These are phyloP conservation scores for Disparrhopalites patrizii DNA, from an alignment of 2,888 invertebrate species.

Conservation along the genomic window DNA sequence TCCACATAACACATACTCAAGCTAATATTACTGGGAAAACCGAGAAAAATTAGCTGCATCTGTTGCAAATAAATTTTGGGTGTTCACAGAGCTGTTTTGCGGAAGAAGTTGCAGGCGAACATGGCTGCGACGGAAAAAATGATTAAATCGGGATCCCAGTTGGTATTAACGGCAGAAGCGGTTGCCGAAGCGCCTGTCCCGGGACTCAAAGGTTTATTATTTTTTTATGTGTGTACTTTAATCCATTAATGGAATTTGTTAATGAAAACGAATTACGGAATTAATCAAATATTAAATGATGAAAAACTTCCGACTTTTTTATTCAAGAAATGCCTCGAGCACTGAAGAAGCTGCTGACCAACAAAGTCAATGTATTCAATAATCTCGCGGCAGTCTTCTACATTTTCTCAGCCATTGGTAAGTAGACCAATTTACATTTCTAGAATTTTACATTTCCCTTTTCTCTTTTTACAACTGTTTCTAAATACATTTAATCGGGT, in stretches of 20 bases:
- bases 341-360: slow-evolving; percentile 60
- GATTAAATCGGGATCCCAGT: slow-evolving; percentile 34
- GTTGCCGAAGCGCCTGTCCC: slow-evolving; percentile 32
- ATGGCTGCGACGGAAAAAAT: slow-evolving; percentile 28
- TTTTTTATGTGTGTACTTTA: slow-evolving; percentile 4
- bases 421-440: slow-evolving; percentile 48
- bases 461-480: not conserved
- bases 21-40: not conserved
- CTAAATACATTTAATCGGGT: not conserved
- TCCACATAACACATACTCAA: not conserved
- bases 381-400: slow-evolving; percentile 64
- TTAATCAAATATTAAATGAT: too few relatives aligned
- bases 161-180: slow-evolving; percentile 41
- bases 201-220: slow-evolving; percentile 37
- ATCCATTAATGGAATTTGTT: not conserved
- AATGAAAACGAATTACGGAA: too few relatives aligned
- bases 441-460: too few relatives aligned
- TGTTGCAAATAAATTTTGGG: not conserved
- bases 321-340: slow-evolving; percentile 58
- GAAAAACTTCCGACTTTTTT: too few relatives aligned
- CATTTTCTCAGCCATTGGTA: slow-evolving; percentile 51
- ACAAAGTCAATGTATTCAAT: slow-evolving; percentile 64
- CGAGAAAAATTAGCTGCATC: not conserved
- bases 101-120: slow-evolving; percentile 31
- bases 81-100: slow-evolving; percentile 21